Evolutionary conservation across 2,113 vertebrate genomes (phyloP), one percentile per base, ranked within the genome.

Genomic region (Porphyrio hochstetteri): DNA sequence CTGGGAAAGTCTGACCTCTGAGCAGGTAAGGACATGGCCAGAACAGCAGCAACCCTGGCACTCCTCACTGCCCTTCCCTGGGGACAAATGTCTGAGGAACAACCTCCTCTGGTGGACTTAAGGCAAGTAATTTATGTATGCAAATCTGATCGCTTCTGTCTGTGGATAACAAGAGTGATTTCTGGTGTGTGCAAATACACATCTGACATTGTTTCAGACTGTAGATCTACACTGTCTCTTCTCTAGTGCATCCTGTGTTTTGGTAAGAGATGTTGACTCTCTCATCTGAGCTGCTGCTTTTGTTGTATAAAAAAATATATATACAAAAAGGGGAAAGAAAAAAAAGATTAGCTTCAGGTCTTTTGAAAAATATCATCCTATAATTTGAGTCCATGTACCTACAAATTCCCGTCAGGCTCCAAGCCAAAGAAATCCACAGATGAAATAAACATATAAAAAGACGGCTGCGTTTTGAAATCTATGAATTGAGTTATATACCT

Each of bases 401-500:
- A 96, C 97, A 96, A 97, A 97, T 97, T 97, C 95, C 95, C 86
- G 35, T 82, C 75, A 94, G 97, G 95, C 97, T 97, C 74, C 1
- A 52, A 97, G 98, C 98, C 98, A 98, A 97, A 67, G 95, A 80
- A 96, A 95, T 61, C 74, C 95, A 90, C 82, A 92, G 95, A 96
- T 96, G 96, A 97, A 98, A 97, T 96, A 97, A 97, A 98, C 96
- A 96, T 97, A 96, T 87, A 83, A 88, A 94, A 96, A 97, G 97
- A 95, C 46, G 88, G 94, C 95, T 96, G 91, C 89, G 90, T 97
- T 98, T 97, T 92, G 97, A 97, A 97, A 96, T 95, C 95, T 75
- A 97, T 97, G 97, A 98, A 98, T 97, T 98, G 97, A 98, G 97
- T 98, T 98, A 98, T 97, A 94, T 97, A 95, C 95, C 84, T 96